These are phyloP conservation scores for Synaphobranchus kaupii DNA, from an alignment of 2,797 vertebrate genomes.

Conservation along the genomic window DNA sequence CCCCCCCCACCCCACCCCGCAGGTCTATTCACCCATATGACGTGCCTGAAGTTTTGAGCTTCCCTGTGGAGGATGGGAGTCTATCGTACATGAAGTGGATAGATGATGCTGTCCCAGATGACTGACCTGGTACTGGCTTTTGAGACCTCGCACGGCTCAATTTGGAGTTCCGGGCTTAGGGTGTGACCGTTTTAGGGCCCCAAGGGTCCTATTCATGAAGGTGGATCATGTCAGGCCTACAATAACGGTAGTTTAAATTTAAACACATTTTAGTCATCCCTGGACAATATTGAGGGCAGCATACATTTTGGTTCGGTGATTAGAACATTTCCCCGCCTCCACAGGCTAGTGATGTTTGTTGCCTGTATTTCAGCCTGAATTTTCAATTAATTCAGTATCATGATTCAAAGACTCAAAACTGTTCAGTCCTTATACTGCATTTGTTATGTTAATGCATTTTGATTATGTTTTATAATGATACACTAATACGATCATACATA, in stretches of 20 bases:
- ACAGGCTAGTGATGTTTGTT: background rate
- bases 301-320: background rate
- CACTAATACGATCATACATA: background rate
- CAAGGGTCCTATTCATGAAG: conserved; percentile 25
- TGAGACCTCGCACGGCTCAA: background rate
- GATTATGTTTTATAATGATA: background rate
- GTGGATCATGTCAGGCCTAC: background rate
- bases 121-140: conserved; percentile 46
- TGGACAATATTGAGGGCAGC: background rate
- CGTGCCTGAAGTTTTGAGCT: conserved; percentile 82
- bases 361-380: background rate
- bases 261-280: conserved; percentile 24
- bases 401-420: background rate
- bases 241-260: conserved; percentile 13
- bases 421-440: background rate
- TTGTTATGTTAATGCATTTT: background rate
- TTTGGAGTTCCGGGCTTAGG: conserved; percentile 22
- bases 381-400: background rate
- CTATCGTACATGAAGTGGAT: conserved; percentile 79
- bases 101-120: conserved; percentile 73
- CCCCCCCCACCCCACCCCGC: no score
- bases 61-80: conserved; percentile 79
- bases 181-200: background rate
- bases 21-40: conserved; percentile 86
- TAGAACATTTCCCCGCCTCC: background rate